phyloP scores from a whole-genome alignment of 2,113 vertebrate species.

The Dascyllus trimaculatus region DNA sequence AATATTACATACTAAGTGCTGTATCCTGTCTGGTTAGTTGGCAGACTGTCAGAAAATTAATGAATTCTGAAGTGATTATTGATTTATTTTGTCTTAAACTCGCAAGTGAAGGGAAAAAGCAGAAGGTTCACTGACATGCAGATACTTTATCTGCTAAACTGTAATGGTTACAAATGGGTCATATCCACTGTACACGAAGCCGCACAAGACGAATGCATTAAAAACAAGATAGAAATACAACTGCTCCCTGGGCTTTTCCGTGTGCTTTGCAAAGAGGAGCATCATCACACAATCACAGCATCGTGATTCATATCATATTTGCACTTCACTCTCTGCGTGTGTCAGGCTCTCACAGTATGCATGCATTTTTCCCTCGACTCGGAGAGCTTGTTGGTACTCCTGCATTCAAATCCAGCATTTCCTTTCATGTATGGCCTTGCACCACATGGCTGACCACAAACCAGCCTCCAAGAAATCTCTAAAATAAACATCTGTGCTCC shows the following conservation, averaged over 20 bases:
- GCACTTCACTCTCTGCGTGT: constrained; percentile 20
- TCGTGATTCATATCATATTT: constrained; percentile 22
- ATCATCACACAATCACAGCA: constrained; percentile 1
- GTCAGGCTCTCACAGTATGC: neutral
- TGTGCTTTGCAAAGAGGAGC: neutral
- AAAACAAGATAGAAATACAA: constrained; percentile 1
- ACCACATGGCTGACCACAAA: constrained; percentile 81
- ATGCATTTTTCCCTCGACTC: constrained; percentile 10
- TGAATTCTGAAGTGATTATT: constrained; percentile 20
- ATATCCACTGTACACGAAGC: neutral
- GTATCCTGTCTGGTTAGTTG: neutral
- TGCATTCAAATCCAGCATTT: constrained; percentile 72
- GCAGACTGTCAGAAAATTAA: constrained; percentile 29
- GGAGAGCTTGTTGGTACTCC: constrained; percentile 56
- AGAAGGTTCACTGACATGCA: constrained; percentile 21
- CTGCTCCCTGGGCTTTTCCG: neutral
- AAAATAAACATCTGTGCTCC: constrained; percentile 82
- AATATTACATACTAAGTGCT: neutral
- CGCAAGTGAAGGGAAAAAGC: neutral
- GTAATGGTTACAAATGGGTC: neutral
- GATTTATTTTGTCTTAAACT: constrained; percentile 31
- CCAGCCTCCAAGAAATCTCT: constrained; percentile 77
- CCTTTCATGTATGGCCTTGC: constrained; percentile 79
- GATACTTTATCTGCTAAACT: neutral
- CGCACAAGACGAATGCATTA: neutral